phyloP scores from a whole-genome alignment of 2,113 vertebrate genomes.

The Chaetura pelagica region DNA sequence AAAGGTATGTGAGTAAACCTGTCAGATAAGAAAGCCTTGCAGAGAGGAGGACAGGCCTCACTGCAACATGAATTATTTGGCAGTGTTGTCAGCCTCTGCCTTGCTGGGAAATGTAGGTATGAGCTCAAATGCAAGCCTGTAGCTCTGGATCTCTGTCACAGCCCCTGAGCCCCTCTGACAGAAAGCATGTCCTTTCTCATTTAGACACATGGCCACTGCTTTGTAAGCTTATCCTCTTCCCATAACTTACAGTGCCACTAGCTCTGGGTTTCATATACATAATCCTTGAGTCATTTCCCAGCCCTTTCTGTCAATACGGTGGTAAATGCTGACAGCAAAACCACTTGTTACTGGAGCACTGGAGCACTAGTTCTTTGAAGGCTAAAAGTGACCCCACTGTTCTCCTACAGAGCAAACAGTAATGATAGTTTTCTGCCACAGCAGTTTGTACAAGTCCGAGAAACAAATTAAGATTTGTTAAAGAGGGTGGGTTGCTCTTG shows the following conservation, averaged over 20 bases:
- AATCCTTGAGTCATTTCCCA: background rate
- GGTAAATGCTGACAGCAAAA: background rate
- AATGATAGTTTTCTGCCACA: background rate
- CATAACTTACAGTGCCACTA: background rate
- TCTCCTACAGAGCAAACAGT: background rate
- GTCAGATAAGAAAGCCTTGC: background rate
- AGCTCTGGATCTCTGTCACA: background rate
- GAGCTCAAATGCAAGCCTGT: background rate
- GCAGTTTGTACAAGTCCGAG: background rate
- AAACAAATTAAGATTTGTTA: background rate
- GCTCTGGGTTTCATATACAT: background rate
- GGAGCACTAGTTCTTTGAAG: background rate
- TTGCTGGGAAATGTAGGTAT: background rate
- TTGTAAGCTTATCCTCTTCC: background rate
- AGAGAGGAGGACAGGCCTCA: background rate
- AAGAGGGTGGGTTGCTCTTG: background rate
- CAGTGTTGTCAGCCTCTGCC: rapidly evolving
- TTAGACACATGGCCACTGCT: background rate
- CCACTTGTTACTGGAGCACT: background rate
- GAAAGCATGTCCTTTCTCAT: background rate
- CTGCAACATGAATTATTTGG: background rate
- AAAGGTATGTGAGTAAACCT: background rate
- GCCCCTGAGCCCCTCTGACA: background rate
- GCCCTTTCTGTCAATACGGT: background rate
- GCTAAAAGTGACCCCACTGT: background rate